Base-by-base conservation (phyloP, 2,113 vertebrate genomes). In the Trematomus loennbergii region DNA sequence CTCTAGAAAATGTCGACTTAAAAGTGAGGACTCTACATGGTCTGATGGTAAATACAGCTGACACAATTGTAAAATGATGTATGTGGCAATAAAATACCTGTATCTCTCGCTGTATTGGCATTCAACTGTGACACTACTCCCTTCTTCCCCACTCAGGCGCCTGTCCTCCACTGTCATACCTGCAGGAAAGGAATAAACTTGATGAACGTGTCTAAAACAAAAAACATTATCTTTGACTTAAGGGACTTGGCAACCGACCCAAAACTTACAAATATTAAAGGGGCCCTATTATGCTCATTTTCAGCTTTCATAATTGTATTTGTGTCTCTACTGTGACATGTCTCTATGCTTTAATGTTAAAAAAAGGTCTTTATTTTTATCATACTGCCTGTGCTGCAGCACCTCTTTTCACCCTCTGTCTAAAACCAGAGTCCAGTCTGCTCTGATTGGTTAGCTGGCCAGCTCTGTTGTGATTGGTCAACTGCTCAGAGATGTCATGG, bases 91-190 rank as follows among this genome's bases (percentile, higher is more conserved):
- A 16, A 57, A 36, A 72, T 90, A 94, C 95, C 92, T 94, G 92
- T 89, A 90, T 90, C 75, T 93, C 52, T 84, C 72, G 77, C 94
- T 94, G 92, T 96, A 96, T 63, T 70, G 77, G 75, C 91, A 95
- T 54, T 90, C 61, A n/a, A 88, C 83, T 55, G 63, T 90, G 73
- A 95, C 49, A 0, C 83, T 91, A 7, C 76, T 77, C 5, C 93
- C 93, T 79, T 94, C 94, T n/a, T 91, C 91, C 5, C 87, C 93
- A 8, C 36, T 90, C 59, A 95, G 20, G 29, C 40, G 64, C 78
- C 20, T 89, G 61, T 83, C 91, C 48, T 66, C 74, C 22, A 81
- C 86, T 9, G 84, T 88, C 75, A 95, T 17, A 9, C 93, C 94
- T 95, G 88, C 74, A 85, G n/a, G 54, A 77, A 60, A n/a, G 4